Conservation (phyloP, 2,888 invertebrate species). For the Agrenia bidenticulata region DNA sequence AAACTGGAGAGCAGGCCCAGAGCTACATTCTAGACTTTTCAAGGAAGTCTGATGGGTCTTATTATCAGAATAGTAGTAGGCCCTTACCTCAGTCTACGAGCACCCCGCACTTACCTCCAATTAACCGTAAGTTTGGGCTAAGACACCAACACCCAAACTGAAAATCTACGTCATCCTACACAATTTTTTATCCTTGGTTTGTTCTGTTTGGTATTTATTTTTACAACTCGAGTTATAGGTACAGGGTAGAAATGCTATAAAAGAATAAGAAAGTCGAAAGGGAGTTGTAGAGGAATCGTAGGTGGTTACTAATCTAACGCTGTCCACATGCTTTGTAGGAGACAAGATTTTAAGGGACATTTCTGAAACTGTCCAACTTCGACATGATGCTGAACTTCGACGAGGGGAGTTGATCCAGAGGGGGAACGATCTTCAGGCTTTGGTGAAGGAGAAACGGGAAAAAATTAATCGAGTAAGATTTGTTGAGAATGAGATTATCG, state of each 20-base stretch:
- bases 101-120: slow-evolving; percentile 41
- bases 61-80: slow-evolving; percentile 15
- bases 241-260: no score
- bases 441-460: slow-evolving; percentile 53
- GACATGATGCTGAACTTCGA: slow-evolving; percentile 52
- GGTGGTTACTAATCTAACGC: no score
- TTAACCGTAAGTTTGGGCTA: slow-evolving; percentile 41
- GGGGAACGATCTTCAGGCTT: slow-evolving; percentile 53
- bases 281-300: no score
- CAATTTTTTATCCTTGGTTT: no score
- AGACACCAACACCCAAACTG: not conserved
- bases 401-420: slow-evolving; percentile 52
- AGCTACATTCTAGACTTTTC: slow-evolving; percentile 43
- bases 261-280: no score
- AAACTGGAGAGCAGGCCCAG: slow-evolving; percentile 36
- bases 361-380: slow-evolving; percentile 52
- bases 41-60: slow-evolving; percentile 19
- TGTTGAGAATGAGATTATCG: not conserved
- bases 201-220: no score
- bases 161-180: not conserved
- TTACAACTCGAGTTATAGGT: no score
- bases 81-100: slow-evolving; percentile 10
- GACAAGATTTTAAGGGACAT: slow-evolving; percentile 53
- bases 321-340: slow-evolving; percentile 39
- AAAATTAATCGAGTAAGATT: slow-evolving; percentile 53